Percentiles rank a stretch among this genome's conserved stretches.
phyloP scores from a whole-genome alignment of 2,113 vertebrate genomes.

The Tricholaema leucomelas region DNA sequence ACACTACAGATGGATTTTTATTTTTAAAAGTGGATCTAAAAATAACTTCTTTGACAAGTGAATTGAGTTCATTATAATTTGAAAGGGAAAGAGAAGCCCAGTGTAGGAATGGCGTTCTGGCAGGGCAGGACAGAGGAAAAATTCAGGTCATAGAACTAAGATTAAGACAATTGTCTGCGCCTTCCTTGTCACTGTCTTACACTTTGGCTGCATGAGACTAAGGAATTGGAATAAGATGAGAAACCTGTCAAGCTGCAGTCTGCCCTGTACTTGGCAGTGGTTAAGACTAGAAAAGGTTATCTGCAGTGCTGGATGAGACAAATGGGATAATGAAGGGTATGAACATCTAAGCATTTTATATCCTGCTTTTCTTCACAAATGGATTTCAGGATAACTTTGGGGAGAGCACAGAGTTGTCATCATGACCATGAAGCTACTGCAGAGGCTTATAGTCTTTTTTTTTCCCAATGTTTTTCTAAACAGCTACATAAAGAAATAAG shows the following conservation, averaged over 20 bases:
- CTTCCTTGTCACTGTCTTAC: conserved; percentile 43
- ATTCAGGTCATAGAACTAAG: conserved; percentile 2
- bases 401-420: neutral
- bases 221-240: conserved; percentile 58
- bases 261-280: conserved; percentile 43
- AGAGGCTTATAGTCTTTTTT: neutral
- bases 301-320: neutral
- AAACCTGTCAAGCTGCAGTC: conserved; percentile 45
- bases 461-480: neutral
- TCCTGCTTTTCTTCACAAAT: neutral
- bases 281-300: conserved; percentile 4
- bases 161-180: conserved; percentile 14
- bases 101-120: neutral
- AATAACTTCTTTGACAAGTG: neutral
- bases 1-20: neutral
- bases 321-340: neutral
- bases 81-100: neutral
- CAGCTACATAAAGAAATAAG: neutral
- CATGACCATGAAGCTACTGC: neutral
- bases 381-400: neutral
- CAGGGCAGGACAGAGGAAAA: conserved; percentile 22
- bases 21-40: neutral
- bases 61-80: conserved; percentile 13
- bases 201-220: conserved; percentile 35
- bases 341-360: neutral